Evolutionary conservation across 2,888 invertebrate species (phyloP).

Genomic region (Melanostoma scalare): DNA sequence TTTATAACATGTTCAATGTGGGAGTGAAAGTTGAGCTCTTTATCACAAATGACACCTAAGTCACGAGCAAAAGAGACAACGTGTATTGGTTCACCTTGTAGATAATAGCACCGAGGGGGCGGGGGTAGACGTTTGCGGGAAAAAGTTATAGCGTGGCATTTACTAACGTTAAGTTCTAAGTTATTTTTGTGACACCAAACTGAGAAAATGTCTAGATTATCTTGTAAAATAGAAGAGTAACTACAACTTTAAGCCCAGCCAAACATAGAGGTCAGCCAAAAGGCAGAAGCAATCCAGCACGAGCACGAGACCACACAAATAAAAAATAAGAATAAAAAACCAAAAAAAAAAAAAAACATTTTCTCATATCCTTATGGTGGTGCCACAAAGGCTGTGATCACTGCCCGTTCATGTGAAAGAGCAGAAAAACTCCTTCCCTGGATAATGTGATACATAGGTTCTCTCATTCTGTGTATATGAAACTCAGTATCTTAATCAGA

Average conservation of each 20-base stretch:
- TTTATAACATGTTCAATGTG: too few species aligned
- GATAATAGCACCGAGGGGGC: too few species aligned
- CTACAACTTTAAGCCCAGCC: conserved; percentile 65
- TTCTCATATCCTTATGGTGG: conserved; percentile 56
- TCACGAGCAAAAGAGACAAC: too few species aligned
- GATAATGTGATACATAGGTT: conserved; percentile 36
- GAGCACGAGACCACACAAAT: conserved; percentile 9
- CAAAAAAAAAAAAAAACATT: conserved; percentile 5
- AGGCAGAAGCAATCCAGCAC: conserved; percentile 32
- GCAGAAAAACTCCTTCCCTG: conserved; percentile 51
- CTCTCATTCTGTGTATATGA: conserved; percentile 38
- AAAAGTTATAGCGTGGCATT: too few species aligned
- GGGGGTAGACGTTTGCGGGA: too few species aligned
- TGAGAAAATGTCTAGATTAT: too few species aligned
- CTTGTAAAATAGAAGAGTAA: too few species aligned
- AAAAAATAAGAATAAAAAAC: not conserved
- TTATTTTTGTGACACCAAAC: too few species aligned
- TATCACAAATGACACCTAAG: too few species aligned
- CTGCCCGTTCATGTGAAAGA: conserved; percentile 58
- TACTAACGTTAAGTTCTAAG: too few species aligned
- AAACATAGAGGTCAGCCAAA: conserved; percentile 47
- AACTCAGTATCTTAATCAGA: conserved; percentile 66
- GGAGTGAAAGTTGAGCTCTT: too few species aligned
- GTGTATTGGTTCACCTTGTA: too few species aligned
- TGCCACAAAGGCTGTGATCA: conserved; percentile 58